Evolutionary conservation across 2,113 vertebrate species (phyloP), one percentile per base, ranked within the genome.

Genomic region (Brachionichthys hirsutus): DNA sequence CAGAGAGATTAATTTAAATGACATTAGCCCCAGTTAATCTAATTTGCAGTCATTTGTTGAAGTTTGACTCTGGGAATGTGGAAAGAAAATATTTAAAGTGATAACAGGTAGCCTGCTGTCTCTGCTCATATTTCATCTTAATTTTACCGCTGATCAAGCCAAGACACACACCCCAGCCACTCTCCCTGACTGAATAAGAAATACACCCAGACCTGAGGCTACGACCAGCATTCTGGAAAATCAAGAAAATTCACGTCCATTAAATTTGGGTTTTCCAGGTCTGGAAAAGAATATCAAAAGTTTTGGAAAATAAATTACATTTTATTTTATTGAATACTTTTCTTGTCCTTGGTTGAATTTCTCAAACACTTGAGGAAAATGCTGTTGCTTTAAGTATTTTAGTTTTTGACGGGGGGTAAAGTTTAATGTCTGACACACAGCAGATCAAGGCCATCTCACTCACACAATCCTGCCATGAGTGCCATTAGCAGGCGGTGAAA

Each of bases 61-160:
- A 80, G 76, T 90, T 88, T 69, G 80, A 78, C 67, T 76, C 75
- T 66, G 75, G 83, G 88, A 83, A 89, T 88, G 84, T 88, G 75
- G 80, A 92, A 90, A 78, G 71, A 90, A 90, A 92, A 91, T 91
- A 91, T 91, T 90, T 90, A 58, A 88, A 88, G 83, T 88, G 87
- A 91, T 91, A 92, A 91, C 88, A 90, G 81, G 89, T 90, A 89
- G 84, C 77, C 81, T 67, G 78, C 87, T 81, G 83, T 89, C 83
- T 71, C 49, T 62, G 50, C 77, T 87, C 80, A 73, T 87, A 85
- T 88, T 89, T 82, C 88, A 85, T 82, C 73, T 87, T 67, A 51
- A 67, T 83, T 85, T 81, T 77, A 83, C 60, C 52, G 59, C 51
- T 34, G 54, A 13, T 49, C 9, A 67, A 78, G 88, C 87, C 86